Evolutionary conservation across 1,140 invertebrate genomes (phyloP).

Genomic region (Pinna nobilis): DNA sequence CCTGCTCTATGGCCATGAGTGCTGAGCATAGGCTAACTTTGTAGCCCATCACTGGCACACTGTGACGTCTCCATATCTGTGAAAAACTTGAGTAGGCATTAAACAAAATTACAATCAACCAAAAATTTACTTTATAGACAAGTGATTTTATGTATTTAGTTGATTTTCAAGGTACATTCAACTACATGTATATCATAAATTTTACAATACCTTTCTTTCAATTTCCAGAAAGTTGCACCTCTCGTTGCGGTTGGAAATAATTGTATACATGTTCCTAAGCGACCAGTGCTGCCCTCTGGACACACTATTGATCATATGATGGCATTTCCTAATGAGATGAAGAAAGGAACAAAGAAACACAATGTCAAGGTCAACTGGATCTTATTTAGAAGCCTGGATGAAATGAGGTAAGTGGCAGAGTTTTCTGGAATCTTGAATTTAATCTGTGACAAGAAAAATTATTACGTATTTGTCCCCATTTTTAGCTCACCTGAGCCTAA

Average conservation of each 20-base stretch:
- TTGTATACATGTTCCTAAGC: slow-evolving; percentile 39
- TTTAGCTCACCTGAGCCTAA: slow-evolving; percentile 14
- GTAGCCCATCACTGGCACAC: too few species aligned
- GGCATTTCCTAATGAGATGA: slow-evolving; percentile 36
- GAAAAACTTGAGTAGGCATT: too few species aligned
- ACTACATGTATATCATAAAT: background rate
- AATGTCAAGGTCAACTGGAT: slow-evolving; percentile 29
- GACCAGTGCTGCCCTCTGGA: slow-evolving; percentile 43
- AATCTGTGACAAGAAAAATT: background rate
- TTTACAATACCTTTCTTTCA: background rate
- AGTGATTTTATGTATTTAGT: background rate
- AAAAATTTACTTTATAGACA: too few species aligned
- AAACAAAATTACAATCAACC: too few species aligned
- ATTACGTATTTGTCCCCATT: background rate
- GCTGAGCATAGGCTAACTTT: too few species aligned
- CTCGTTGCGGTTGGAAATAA: slow-evolving; percentile 48
- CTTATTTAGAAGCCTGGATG: slow-evolving; percentile 24
- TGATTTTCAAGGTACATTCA: background rate
- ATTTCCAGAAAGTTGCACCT: slow-evolving; percentile 41
- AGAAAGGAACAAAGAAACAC: slow-evolving; percentile 32
- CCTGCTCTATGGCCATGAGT: too few species aligned
- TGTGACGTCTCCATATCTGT: too few species aligned
- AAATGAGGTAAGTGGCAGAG: slow-evolving; percentile 28
- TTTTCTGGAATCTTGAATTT: too few species aligned
- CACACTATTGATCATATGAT: slow-evolving; percentile 35